A percentile compares a stretch with the other conserved stretches of the same genome.
Conservation (phyloP, 2,888 invertebrate species). For the Baccha elongata region DNA sequence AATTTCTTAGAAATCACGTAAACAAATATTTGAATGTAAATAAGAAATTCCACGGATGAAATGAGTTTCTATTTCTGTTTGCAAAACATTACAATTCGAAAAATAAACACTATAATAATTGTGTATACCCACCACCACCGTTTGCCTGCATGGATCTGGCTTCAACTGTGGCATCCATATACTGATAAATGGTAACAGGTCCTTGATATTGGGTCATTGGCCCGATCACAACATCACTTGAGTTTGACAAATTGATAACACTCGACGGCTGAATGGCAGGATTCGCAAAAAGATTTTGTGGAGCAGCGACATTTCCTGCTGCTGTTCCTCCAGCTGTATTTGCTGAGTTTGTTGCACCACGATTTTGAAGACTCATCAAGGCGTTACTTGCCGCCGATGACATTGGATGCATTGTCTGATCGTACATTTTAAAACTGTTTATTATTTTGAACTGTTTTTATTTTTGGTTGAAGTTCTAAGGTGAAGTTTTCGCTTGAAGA, state of each 20-base stretch:
- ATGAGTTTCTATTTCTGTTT: neutral
- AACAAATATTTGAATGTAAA: constrained; percentile 27
- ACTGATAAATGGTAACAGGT: constrained; percentile 83
- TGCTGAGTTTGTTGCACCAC: constrained; percentile 75
- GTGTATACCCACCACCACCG: constrained; percentile 78
- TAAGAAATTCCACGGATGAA: constrained; percentile 1
- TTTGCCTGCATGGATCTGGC: constrained; percentile 79
- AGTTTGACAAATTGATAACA: constrained; percentile 83
- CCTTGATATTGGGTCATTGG: constrained; percentile 84
- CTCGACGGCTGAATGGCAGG: constrained; percentile 80
- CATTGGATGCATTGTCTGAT: constrained; percentile 74
- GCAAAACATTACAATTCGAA: neutral
- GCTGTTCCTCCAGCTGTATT: constrained; percentile 74
- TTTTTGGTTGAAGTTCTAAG: neutral
- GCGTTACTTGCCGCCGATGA: constrained; percentile 77
- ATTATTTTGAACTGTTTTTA: neutral
- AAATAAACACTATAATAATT: neutral
- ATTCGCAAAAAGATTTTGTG: constrained; percentile 78
- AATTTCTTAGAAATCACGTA: neutral
- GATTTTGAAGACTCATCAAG: constrained; percentile 77
- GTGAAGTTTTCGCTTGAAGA: neutral
- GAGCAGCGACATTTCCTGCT: constrained; percentile 64
- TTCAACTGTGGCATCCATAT: constrained; percentile 82
- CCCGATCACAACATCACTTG: constrained; percentile 83
- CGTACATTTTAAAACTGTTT: constrained; percentile 71